A percentile compares a stretch with the other conserved stretches of the same genome.
phyloP scores from a whole-genome alignment of 30 jellyfish, hydroid and myxozoan species.

The Catostylus mosaicus region DNA sequence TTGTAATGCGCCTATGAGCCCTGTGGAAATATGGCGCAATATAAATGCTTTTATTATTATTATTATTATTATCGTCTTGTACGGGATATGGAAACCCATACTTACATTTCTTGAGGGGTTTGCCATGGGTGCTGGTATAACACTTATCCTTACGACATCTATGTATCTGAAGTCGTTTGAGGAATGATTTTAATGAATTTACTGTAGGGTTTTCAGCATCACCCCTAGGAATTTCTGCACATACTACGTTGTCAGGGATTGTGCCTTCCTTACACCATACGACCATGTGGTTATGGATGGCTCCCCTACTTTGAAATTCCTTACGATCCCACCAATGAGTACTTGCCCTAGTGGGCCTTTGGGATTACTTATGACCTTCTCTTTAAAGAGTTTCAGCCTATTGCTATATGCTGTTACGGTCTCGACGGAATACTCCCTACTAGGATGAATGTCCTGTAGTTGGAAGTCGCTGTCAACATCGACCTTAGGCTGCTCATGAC shows the following conservation, averaged over 20 bases:
- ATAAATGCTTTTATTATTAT: too few species aligned
- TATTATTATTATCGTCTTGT: too few species aligned
- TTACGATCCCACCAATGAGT: slow-evolving; percentile 2
- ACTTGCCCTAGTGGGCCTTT: background rate
- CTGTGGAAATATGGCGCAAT: too few species aligned
- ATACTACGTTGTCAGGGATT: too few species aligned
- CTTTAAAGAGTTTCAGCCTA: background rate
- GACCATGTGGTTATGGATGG: background rate
- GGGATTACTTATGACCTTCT: background rate
- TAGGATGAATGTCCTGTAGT: too few species aligned
- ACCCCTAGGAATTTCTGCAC: background rate
- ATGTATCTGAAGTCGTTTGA: background rate
- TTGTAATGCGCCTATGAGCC: too few species aligned
- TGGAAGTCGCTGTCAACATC: background rate
- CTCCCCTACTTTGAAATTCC: slow-evolving; percentile 1
- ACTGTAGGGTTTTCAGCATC: background rate
- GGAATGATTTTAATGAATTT: background rate
- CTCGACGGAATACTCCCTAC: background rate
- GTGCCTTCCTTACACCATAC: too few species aligned
- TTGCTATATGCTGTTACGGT: background rate
- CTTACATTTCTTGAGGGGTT: too few species aligned
- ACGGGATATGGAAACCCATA: slow-evolving; percentile 8
- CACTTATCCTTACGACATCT: slow-evolving; percentile 4
- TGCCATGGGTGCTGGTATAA: background rate
- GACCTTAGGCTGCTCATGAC: background rate